Conservation (phyloP, 37 sponge, comb jelly and placozoan species). For the Beroe forskalii region DNA sequence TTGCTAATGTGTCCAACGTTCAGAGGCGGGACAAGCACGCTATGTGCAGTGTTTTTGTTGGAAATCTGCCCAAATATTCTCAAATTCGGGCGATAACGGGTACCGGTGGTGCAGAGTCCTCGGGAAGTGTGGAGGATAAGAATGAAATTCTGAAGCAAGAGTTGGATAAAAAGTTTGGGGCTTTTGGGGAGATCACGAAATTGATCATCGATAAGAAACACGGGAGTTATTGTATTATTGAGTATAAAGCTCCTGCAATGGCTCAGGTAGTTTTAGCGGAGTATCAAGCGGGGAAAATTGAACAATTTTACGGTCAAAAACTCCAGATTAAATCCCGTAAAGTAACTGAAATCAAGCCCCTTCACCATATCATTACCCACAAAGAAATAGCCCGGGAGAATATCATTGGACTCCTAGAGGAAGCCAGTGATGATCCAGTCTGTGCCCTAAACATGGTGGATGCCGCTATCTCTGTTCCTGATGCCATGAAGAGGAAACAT, state of each 20-base stretch:
- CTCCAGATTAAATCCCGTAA: conserved; percentile 42
- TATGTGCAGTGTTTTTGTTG: conserved; percentile 45
- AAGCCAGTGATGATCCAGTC: conserved; percentile 18
- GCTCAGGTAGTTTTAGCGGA: not conserved
- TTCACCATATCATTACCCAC: not conserved
- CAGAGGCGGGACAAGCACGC: conserved; percentile 49
- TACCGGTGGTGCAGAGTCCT: not conserved
- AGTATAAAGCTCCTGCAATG: conserved; percentile 22
- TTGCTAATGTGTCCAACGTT: not conserved
- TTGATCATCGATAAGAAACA: conserved; percentile 45
- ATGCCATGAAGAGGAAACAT: not conserved
- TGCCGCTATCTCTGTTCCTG: conserved; percentile 4
- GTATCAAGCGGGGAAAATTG: conserved; percentile 10
- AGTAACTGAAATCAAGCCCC: conserved; percentile 30
- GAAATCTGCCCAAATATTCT: conserved; percentile 22
- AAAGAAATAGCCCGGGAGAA: conserved; percentile 17
- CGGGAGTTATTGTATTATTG: conserved; percentile 53
- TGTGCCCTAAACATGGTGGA: conserved; percentile 59
- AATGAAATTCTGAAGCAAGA: conserved; percentile 40
- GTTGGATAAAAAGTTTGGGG: not conserved
- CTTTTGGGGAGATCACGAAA: not conserved
- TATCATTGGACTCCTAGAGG: not conserved
- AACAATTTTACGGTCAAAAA: conserved; percentile 26
- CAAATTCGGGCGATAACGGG: not conserved
- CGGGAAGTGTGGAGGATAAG: conserved; percentile 9